Evolutionary conservation across 2,797 vertebrate species (phyloP).

Genomic region (Labroides dimidiatus): DNA sequence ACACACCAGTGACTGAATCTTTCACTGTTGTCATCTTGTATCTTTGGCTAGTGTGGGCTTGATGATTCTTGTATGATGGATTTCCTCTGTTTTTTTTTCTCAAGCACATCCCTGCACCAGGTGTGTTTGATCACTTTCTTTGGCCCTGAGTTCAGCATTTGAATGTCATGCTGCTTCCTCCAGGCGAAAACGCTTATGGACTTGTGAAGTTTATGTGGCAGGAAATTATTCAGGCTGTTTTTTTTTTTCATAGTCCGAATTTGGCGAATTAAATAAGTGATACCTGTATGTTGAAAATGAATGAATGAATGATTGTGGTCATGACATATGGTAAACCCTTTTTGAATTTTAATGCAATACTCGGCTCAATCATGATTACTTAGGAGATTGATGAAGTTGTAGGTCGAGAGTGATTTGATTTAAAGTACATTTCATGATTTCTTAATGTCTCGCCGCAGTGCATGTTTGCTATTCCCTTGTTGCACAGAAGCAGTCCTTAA

Average conservation of each 20-base stretch:
- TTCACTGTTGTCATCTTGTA: constrained; percentile 12
- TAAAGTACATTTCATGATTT: background rate
- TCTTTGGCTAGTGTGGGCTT: constrained; percentile 6
- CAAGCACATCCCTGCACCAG: constrained; percentile 22
- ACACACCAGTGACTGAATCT: constrained; percentile 26
- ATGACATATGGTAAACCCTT: no score
- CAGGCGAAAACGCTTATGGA: constrained; percentile 35
- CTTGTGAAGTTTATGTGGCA: constrained; percentile 32
- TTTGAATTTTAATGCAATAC: constrained; percentile 1
- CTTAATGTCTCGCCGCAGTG: background rate
- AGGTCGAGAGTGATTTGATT: background rate
- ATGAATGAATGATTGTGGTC: background rate
- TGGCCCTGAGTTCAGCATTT: constrained; percentile 63
- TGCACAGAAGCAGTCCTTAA: background rate
- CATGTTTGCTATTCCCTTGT: background rate
- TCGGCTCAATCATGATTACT: background rate
- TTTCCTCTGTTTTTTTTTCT: background rate
- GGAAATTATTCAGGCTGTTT: constrained; percentile 27
- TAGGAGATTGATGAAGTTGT: constrained; percentile 5
- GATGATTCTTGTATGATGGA: constrained; percentile 48
- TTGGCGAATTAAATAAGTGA: background rate
- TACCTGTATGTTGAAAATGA: constrained; percentile 6
- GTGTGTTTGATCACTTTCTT: constrained; percentile 60
- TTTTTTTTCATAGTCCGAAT: constrained; percentile 14
- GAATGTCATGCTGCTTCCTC: constrained; percentile 37